Percentiles rank a stretch among this genome's conserved stretches.
phyloP scores from a whole-genome alignment of 2,113 vertebrate genomes.

The Epinephelus moara region DNA sequence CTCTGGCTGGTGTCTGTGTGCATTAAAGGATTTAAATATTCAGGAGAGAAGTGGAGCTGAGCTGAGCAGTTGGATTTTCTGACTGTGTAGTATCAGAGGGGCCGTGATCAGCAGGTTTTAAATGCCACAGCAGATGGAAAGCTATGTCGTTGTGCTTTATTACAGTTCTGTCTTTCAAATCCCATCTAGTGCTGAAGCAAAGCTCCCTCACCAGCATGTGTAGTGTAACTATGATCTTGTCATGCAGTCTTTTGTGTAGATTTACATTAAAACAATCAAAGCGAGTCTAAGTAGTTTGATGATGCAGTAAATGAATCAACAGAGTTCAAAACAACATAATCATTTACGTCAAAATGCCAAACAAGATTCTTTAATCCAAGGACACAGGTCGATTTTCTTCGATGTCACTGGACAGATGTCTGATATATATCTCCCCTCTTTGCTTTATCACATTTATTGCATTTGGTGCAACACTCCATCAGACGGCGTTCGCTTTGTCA shows the following conservation, averaged over 20 bases:
- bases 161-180: conserved; percentile 46
- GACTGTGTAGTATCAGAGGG: conserved; percentile 29
- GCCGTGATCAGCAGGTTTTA: conserved; percentile 67
- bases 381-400: neutral
- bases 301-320: neutral
- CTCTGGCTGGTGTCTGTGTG: conserved; percentile 31
- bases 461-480: conserved; percentile 15
- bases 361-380: neutral
- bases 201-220: neutral
- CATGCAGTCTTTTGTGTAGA: neutral
- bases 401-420: conserved; percentile 45
- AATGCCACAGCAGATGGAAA: conserved; percentile 74
- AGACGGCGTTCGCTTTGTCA: conserved; percentile 11
- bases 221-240: conserved; percentile 1
- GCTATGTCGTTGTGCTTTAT: conserved; percentile 51
- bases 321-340: neutral
- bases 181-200: conserved; percentile 3
- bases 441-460: conserved; percentile 35
- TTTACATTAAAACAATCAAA: conserved; percentile 6
- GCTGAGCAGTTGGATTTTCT: conserved; percentile 60
- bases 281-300: neutral
- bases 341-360: neutral
- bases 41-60: conserved; percentile 53
- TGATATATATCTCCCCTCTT: conserved; percentile 26
- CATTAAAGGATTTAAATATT: conserved; percentile 74